Conservation (phyloP, 2,797 vertebrate species). For the Ptychadena robeensis region DNA sequence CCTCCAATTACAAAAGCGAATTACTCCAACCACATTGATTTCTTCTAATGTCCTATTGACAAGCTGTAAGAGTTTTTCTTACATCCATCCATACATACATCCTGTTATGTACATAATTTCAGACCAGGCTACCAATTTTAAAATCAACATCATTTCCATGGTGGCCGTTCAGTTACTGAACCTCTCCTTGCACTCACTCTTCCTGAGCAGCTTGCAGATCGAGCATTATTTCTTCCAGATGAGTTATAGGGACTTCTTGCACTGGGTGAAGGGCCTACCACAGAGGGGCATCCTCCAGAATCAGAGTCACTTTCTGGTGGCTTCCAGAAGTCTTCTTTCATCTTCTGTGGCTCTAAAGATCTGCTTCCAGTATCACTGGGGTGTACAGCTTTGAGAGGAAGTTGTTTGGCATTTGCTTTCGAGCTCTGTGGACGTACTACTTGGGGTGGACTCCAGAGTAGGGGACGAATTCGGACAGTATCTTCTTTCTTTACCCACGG, state of each 20-base stretch:
- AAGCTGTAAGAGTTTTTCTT: too few species aligned
- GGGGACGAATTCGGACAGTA: slow-evolving; percentile 65
- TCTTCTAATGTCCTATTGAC: too few species aligned
- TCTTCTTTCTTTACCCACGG: slow-evolving; percentile 64
- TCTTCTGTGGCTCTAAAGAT: rapidly evolving
- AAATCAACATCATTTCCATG: slow-evolving; percentile 54
- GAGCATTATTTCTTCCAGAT: slow-evolving; percentile 5
- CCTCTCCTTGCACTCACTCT: slow-evolving; percentile 38
- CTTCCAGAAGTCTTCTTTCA: not conserved
- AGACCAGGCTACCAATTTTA: not conserved
- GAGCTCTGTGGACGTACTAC: slow-evolving; percentile 39
- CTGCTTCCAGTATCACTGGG: rapidly evolving
- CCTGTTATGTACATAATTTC: too few species aligned
- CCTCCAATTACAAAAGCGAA: too few species aligned
- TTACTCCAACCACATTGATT: too few species aligned
- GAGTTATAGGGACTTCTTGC: slow-evolving; percentile 52
- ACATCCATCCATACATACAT: too few species aligned
- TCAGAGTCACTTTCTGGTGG: not conserved
- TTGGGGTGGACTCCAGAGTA: slow-evolving; percentile 73
- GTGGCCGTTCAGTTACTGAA: not conserved
- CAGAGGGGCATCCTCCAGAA: not conserved
- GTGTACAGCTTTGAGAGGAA: slow-evolving; percentile 63
- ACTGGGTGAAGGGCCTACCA: not conserved
- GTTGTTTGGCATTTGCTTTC: slow-evolving; percentile 48
- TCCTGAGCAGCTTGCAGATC: slow-evolving; percentile 51